phyloP scores from a whole-genome alignment of 2,888 invertebrate species.

The Frankliniella fusca region DNA sequence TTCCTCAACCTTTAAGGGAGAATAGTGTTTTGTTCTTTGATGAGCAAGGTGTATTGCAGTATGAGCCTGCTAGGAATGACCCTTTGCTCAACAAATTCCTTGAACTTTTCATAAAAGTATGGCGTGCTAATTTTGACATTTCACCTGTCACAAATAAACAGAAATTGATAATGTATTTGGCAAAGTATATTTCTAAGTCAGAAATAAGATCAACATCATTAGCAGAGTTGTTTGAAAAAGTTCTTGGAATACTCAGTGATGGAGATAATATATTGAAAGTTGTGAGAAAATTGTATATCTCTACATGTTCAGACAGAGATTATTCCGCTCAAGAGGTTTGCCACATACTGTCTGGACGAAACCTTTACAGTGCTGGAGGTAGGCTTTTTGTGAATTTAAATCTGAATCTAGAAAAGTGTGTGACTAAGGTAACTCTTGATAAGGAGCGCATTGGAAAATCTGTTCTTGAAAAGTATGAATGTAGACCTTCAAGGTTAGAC shows the following conservation, averaged over 20 bases:
- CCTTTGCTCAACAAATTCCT: not conserved
- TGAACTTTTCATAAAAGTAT: not conserved
- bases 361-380: not conserved
- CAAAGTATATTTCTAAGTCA: not conserved
- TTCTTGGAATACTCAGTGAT: not conserved
- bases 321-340: not conserved
- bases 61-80: not conserved
- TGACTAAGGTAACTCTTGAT: not conserved
- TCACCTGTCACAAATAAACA: not conserved
- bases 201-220: not conserved
- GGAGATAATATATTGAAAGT: not conserved
- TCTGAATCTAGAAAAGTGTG: not conserved
- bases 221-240: not conserved
- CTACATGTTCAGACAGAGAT: not conserved
- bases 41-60: not conserved
- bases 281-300: not conserved
- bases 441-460: too few species aligned
- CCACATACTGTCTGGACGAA: not conserved
- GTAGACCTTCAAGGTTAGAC: not conserved
- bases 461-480: not conserved
- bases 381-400: not conserved
- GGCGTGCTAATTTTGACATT: slow-evolving; percentile 3
- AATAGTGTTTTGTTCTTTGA: not conserved
- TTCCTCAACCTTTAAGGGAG: not conserved
- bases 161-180: not conserved